Base-by-base conservation (phyloP, 2,797 vertebrate species). In the Cercopithecus neglectus region DNA sequence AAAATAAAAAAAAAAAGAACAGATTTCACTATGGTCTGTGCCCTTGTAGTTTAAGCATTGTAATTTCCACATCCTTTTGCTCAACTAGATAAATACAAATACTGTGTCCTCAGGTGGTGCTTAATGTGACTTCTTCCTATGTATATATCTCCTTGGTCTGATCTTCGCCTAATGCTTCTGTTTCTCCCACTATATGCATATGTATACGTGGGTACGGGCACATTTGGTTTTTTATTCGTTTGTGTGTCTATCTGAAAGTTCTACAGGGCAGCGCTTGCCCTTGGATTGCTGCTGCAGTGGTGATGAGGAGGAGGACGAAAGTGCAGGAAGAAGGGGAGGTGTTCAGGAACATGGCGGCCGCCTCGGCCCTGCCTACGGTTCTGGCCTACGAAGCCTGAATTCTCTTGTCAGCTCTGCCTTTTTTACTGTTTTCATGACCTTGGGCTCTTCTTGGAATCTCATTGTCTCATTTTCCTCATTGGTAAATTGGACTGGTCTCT, bases 401-500 rank as follows among this genome's bases (percentile, higher is more conserved):
- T 88, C 41, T 67, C 72, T 84, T 46, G 28, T 64, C 80, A 46
- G 75, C 67, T 76, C 30, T 81, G 44, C 61, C n/a, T 89, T 91
- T 94, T 81, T n/a, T 26, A n/a, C 92, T 55, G 2, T 89, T 94
- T 86, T 55, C 59, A 11, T 89, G 96, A 94, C 97, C 97, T 98
- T 97, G 94, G 81, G 41, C 79, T 94, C 70, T 91, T 96, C 82
- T 96, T 89, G 75, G 92, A 92, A 94, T 79, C 88, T 80, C 21
- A 33, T 61, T 78, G 84, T 81, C 95, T 97, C 41, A n/a, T 72
- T 96, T 98, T 93, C 44, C 67, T 94, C 67, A 2, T 72, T 91
- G 95, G 95, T 75, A 98, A 98, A 97, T 95, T 93, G 85, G 57
- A 70, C 74, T 6, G n/a, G 76, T 76, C 93, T 95, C 96, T 96